These are phyloP conservation scores for Chionis minor DNA, from an alignment of 2,113 vertebrate species.

Conservation along the genomic window DNA sequence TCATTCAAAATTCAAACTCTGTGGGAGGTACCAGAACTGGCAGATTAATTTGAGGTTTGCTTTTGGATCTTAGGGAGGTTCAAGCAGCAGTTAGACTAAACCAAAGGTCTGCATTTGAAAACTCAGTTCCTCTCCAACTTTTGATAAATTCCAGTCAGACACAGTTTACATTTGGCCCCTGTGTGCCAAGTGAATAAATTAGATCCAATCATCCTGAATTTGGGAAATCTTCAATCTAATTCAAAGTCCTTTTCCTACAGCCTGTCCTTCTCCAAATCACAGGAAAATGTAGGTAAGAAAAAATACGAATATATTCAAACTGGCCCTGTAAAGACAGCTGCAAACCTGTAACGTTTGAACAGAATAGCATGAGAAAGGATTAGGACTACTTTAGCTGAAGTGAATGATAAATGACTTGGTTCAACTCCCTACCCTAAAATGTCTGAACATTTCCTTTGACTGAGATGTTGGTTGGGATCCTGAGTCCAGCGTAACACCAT, in stretches of 20 bases:
- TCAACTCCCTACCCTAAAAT: background rate
- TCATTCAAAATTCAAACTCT: background rate
- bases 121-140: background rate
- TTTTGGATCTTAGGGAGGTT: background rate
- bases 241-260: background rate
- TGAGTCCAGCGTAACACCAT: background rate
- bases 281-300: background rate
- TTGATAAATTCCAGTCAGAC: background rate
- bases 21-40: background rate
- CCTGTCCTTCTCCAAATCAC: background rate
- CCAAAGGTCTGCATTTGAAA: background rate
- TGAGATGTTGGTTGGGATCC: background rate
- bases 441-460: background rate
- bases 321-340: background rate
- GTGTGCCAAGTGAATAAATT: background rate
- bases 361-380: background rate
- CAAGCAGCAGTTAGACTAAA: background rate
- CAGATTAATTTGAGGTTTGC: background rate
- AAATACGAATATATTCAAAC: background rate
- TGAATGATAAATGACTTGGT: background rate
- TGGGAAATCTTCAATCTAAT: background rate
- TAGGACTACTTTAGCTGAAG: background rate
- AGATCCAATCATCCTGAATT: background rate
- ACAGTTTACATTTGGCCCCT: background rate
- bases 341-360: background rate